These are phyloP conservation scores for Sympetrum striolatum DNA, from an alignment of 2,888 invertebrate species.

Conservation along the genomic window DNA sequence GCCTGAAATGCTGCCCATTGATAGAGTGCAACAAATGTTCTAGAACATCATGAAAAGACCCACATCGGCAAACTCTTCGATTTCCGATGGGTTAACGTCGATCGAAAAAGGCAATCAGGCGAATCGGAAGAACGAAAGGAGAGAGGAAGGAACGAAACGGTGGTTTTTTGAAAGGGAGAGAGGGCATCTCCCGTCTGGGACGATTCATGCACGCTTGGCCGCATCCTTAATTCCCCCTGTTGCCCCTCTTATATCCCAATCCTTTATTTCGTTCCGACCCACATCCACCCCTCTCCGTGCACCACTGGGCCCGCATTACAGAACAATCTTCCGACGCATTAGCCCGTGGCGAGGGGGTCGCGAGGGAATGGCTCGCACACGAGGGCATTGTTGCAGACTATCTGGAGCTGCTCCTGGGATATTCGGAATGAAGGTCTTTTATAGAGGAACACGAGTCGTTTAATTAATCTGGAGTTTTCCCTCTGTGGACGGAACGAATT, in stretches of 20 bases:
- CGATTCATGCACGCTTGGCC: neutral
- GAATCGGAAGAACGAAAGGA: neutral
- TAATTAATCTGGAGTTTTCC: neutral
- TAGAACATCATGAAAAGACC: neutral
- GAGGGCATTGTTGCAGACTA: neutral
- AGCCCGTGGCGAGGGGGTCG: conserved; percentile 30
- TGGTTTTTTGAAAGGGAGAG: neutral
- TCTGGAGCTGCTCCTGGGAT: neutral
- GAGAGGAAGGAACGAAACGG: neutral
- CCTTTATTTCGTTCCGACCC: neutral
- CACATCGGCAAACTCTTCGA: neutral
- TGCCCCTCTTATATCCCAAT: neutral
- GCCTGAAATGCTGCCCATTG: too few relatives aligned
- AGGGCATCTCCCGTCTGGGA: neutral
- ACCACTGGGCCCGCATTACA: conserved; percentile 15
- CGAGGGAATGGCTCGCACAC: neutral
- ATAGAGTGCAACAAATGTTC: neutral
- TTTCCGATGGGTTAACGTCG: neutral
- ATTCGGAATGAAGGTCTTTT: neutral
- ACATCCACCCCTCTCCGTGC: neutral
- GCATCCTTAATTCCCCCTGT: conserved; percentile 25
- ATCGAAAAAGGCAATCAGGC: neutral
- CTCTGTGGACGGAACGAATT: neutral
- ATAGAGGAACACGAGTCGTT: neutral
- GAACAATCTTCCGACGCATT: conserved; percentile 42